Evolutionary conservation across 2,113 vertebrate species (phyloP).

Genomic region (Falco punctatus): DNA sequence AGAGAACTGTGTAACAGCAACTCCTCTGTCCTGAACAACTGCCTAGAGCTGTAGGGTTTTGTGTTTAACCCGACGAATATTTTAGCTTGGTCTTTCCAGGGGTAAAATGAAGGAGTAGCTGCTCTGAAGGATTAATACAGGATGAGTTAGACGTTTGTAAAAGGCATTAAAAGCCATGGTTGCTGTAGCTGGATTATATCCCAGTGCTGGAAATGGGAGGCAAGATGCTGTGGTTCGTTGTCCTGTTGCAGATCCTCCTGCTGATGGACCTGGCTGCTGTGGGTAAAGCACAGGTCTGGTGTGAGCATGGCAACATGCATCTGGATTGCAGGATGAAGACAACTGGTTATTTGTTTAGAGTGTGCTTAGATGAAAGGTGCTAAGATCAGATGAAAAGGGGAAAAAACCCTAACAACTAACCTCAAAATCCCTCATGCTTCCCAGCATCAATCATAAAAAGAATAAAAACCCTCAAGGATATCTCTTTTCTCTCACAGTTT

Average conservation of each 20-base stretch:
- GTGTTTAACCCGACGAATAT: not conserved
- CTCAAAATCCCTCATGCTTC: not conserved
- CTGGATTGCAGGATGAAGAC: not conserved
- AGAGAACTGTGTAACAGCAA: not conserved
- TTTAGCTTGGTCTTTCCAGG: not conserved
- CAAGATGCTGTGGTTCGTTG: not conserved
- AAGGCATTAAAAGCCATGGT: not conserved
- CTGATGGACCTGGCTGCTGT: not conserved
- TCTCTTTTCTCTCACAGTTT: not conserved
- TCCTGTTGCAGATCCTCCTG: not conserved
- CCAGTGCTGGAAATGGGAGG: accelerated
- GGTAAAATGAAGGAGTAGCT: not conserved
- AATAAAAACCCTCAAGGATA: not conserved
- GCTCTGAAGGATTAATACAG: not conserved
- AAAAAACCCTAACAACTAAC: not conserved
- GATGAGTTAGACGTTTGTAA: not conserved
- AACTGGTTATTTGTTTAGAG: not conserved
- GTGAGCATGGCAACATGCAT: not conserved
- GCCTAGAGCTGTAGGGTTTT: not conserved
- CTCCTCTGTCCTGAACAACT: not conserved
- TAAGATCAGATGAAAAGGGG: not conserved
- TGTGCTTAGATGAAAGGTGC: not conserved
- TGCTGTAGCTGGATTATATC: not conserved
- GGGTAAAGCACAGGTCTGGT: not conserved
- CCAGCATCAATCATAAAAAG: not conserved